Percentiles rank a stretch among this genome's conserved stretches.
phyloP scores from a whole-genome alignment of 2,888 invertebrate species.

The Athalia circularis region DNA sequence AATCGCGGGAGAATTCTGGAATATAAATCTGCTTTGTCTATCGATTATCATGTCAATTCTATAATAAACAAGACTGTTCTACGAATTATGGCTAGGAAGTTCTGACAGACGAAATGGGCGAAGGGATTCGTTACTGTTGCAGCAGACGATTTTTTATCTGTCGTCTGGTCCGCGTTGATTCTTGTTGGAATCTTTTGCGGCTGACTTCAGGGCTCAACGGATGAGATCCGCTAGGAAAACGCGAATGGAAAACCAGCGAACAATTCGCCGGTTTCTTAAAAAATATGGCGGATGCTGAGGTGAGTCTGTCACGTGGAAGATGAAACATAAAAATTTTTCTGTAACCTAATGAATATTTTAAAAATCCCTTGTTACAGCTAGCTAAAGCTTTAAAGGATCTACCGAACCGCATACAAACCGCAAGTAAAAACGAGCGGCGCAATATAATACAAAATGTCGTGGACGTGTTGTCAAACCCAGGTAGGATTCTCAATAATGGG shows the following conservation, averaged over 20 bases:
- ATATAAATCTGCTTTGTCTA: no score
- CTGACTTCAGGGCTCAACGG: no score
- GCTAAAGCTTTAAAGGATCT: constrained; percentile 84
- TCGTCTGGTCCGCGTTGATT: no score
- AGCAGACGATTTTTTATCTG: no score
- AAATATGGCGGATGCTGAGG: constrained; percentile 84
- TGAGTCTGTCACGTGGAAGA: constrained; percentile 76
- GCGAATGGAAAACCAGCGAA: neutral
- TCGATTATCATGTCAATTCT: no score
- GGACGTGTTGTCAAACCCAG: constrained; percentile 83
- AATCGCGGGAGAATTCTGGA: no score
- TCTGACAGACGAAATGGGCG: no score
- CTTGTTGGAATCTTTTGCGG: no score
- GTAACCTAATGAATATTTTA: constrained; percentile 49
- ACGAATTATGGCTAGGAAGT: no score
- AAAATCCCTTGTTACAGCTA: constrained; percentile 75
- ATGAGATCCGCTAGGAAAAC: no score
- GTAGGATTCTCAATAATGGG: constrained; percentile 74
- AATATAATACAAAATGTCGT: constrained; percentile 82
- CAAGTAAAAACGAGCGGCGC: constrained; percentile 83
- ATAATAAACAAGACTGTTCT: no score
- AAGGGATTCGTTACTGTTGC: no score
- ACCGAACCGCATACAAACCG: constrained; percentile 83
- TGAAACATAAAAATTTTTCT: constrained; percentile 54
- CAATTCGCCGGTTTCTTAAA: constrained; percentile 57